Evolutionary conservation across 1,140 invertebrate species (phyloP).

Genomic region (Plutomurus gul): DNA sequence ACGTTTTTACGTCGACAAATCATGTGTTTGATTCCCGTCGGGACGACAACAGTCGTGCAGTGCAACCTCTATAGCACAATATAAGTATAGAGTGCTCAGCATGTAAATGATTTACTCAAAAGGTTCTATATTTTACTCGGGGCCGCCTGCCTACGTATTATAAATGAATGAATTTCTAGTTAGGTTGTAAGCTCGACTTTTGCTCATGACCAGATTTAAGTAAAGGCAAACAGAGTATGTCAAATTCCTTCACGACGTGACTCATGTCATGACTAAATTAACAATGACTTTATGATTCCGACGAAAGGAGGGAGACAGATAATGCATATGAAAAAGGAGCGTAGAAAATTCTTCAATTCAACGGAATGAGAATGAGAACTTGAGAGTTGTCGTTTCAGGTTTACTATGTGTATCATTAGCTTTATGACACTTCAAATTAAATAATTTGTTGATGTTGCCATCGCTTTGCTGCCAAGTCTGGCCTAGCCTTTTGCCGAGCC

Average conservation of each 20-base stretch:
- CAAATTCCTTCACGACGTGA: slow-evolving; percentile 1
- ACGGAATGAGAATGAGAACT: slow-evolving; percentile 16
- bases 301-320: not conserved
- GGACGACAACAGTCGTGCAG: too few relatives aligned
- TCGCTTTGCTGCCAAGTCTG: too few relatives aligned
- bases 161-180: not conserved
- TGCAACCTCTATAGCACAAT: too few relatives aligned
- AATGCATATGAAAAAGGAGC: not conserved
- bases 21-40: too few relatives aligned
- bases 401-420: slow-evolving; percentile 5
- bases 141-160: too few relatives aligned
- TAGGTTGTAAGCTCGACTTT: not conserved
- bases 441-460: not conserved
- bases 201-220: not conserved
- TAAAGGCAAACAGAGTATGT: slow-evolving; percentile 1
- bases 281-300: not conserved
- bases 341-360: not conserved
- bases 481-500: too few relatives aligned
- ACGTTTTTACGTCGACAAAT: too few relatives aligned
- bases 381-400: not conserved
- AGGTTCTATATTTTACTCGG: too few relatives aligned
- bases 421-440: not conserved
- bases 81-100: too few relatives aligned
- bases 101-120: too few relatives aligned
- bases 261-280: not conserved